A percentile compares a stretch with the other conserved stretches of the same genome.
Evolutionary conservation across 2,113 vertebrate genomes (phyloP).

Genomic region (Ardeotis arabs): DNA sequence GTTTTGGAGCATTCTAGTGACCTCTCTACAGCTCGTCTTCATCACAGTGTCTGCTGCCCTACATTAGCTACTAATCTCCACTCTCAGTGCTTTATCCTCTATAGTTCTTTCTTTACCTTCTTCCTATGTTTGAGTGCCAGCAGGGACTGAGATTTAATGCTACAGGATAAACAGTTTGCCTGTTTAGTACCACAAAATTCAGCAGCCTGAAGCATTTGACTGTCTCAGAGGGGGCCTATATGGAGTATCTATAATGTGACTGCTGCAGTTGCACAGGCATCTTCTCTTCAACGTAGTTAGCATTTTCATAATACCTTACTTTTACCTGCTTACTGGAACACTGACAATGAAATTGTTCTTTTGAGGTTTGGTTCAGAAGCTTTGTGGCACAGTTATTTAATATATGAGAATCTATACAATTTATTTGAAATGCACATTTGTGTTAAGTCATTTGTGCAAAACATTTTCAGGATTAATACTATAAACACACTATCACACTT

Average conservation of each 20-base stretch:
- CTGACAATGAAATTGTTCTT: not conserved
- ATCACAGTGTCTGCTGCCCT: not conserved
- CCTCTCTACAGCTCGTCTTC: not conserved
- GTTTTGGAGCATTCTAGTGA: not conserved
- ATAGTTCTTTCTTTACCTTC: not conserved
- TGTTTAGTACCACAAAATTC: not conserved
- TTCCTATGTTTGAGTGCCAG: not conserved
- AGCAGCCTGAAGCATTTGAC: not conserved
- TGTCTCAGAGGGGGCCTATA: not conserved
- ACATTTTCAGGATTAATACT: not conserved
- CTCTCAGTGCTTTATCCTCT: not conserved
- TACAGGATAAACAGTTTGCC: not conserved
- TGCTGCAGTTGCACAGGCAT: rapidly evolving
- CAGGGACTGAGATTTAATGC: not conserved
- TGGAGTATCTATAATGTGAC: not conserved
- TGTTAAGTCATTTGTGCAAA: not conserved
- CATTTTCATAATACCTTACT: not conserved
- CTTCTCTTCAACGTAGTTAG: not conserved
- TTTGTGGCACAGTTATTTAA: not conserved
- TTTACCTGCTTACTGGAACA: not conserved
- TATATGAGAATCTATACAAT: not conserved
- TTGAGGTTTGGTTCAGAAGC: not conserved
- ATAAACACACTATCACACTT: not conserved
- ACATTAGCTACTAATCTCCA: not conserved
- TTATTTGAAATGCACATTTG: not conserved